A percentile compares a stretch with the other conserved stretches of the same genome.
phyloP scores from a whole-genome alignment of 2,888 invertebrate genomes.

The Crematogaster levior region DNA sequence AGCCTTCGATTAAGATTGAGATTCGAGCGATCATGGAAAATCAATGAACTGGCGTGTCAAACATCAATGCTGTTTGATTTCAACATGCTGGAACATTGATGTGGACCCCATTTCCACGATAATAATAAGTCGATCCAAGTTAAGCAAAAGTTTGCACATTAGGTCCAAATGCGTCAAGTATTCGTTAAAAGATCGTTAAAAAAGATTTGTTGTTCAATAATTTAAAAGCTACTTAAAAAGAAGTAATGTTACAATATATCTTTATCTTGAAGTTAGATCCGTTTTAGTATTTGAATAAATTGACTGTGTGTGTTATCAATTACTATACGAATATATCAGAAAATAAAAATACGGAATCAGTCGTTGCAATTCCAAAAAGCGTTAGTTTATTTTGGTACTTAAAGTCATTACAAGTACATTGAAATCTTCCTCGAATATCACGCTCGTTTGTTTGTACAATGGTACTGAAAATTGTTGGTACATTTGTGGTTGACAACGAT shows the following conservation, averaged over 20 bases:
- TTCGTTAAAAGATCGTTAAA: conserved; percentile 25
- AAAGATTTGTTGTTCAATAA: conserved; percentile 23
- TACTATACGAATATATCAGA: not conserved
- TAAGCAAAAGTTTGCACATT: conserved; percentile 5
- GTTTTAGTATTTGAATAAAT: not conserved
- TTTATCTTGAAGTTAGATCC: not conserved
- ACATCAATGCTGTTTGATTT: conserved; percentile 22
- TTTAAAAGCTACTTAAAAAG: not conserved
- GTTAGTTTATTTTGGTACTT: not conserved
- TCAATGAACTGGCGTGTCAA: conserved; percentile 50
- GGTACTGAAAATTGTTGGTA: conserved; percentile 38
- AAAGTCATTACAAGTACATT: not conserved
- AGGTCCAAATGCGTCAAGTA: conserved; percentile 11
- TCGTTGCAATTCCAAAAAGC: not conserved
- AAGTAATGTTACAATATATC: not conserved
- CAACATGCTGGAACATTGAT: conserved; percentile 23
- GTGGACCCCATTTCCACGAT: conserved; percentile 12
- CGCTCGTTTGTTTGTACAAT: not conserved
- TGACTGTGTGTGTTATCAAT: not conserved
- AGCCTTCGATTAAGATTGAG: conserved; percentile 41
- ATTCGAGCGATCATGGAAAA: conserved; percentile 43
- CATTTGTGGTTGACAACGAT: conserved; percentile 4
- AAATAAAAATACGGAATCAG: not conserved
- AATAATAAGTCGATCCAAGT: conserved; percentile 41
- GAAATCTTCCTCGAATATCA: not conserved